Evolutionary conservation across 1,140 invertebrate species (phyloP).

Genomic region (Achatina immaculata): DNA sequence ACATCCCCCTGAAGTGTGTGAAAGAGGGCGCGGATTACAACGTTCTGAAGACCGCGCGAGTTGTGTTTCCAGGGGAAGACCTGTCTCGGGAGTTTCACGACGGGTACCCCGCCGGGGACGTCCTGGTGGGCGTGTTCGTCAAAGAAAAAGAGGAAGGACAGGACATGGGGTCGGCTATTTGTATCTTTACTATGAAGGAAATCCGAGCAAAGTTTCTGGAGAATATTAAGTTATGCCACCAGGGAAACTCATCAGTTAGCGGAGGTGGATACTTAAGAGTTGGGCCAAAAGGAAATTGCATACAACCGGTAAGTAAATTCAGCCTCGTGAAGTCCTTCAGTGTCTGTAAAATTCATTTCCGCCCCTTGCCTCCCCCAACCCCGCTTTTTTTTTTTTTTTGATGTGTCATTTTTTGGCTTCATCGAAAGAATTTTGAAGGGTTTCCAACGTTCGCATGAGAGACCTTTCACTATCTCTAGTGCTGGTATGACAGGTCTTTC

Average conservation of each 20-base stretch:
- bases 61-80: constrained; percentile 92
- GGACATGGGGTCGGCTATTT: constrained; percentile 85
- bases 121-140: constrained; percentile 92
- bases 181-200: constrained; percentile 94
- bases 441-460: too few species aligned
- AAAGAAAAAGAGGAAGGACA: constrained; percentile 79
- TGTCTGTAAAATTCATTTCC: too few species aligned
- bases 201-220: constrained; percentile 96
- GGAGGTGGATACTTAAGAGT: constrained; percentile 50
- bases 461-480: too few species aligned
- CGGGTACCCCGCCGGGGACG: constrained; percentile 77
- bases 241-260: constrained; percentile 75
- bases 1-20: constrained; percentile 95
- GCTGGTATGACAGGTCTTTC: too few species aligned
- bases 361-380: too few species aligned
- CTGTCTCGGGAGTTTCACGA: constrained; percentile 81
- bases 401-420: too few species aligned
- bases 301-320: neutral
- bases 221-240: constrained; percentile 96
- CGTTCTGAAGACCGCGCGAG: constrained; percentile 90
- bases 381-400: too few species aligned
- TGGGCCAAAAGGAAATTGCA: constrained; percentile 3
- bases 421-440: too few species aligned
- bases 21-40: constrained; percentile 82
- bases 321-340: too few species aligned